These are phyloP conservation scores for Iphiclides podalirius DNA, from an alignment of 2,888 invertebrate genomes.

Conservation along the genomic window DNA sequence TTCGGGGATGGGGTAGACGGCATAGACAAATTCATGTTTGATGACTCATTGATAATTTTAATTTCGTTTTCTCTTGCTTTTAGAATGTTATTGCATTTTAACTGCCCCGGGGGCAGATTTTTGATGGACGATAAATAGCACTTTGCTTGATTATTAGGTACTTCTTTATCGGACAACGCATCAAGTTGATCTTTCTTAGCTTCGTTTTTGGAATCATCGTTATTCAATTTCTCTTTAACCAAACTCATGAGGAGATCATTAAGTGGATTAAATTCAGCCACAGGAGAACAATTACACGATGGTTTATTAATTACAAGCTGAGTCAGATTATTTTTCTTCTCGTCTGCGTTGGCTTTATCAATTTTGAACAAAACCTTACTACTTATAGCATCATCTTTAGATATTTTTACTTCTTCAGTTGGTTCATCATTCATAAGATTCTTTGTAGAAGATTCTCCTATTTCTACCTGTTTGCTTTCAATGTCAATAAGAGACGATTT, in stretches of 20 bases:
- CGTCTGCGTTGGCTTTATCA: constrained; percentile 57
- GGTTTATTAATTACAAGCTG: constrained; percentile 68
- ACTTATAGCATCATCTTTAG: constrained; percentile 72
- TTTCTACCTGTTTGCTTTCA: constrained; percentile 47
- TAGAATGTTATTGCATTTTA: constrained; percentile 94
- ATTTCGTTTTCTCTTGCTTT: constrained; percentile 85
- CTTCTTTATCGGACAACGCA: constrained; percentile 72
- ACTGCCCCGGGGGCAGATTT: constrained; percentile 92
- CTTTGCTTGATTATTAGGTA: constrained; percentile 86
- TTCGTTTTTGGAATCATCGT: constrained; percentile 83
- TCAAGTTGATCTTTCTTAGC: constrained; percentile 77
- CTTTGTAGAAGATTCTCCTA: constrained; percentile 62
- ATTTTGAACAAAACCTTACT: constrained; percentile 71
- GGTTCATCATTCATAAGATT: constrained; percentile 62
- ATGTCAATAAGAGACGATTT: constrained; percentile 68
- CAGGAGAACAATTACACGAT: constrained; percentile 70
- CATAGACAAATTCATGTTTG: constrained; percentile 64
- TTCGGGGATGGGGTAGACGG: constrained; percentile 74
- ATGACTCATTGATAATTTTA: constrained; percentile 69
- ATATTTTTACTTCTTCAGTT: constrained; percentile 57
- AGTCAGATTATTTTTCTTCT: constrained; percentile 66
- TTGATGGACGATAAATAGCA: constrained; percentile 83
- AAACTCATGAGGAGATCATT: constrained; percentile 75
- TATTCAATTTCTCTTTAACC: constrained; percentile 78
- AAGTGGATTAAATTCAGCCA: constrained; percentile 67